Base-by-base conservation (phyloP, 1,140 invertebrate species). In the Pectinophora gossypiella region DNA sequence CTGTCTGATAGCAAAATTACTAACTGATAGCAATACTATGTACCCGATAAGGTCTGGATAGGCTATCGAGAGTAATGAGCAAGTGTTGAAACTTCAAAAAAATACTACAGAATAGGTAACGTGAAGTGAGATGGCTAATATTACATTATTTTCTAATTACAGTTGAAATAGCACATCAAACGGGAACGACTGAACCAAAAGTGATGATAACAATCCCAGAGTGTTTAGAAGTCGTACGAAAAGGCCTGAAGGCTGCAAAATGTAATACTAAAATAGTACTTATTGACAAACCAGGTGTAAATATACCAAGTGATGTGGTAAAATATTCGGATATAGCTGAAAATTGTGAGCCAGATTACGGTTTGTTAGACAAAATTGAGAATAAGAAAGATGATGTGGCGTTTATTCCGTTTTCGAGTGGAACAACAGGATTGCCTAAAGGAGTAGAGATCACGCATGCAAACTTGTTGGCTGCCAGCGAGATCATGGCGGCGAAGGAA, bases 371-470 rank as follows among this genome's bases (percentile, higher is more conserved):
- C 42, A 84, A 73, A 68, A 56, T 85, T 19, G 68, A 68, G 9
- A 76, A 57, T 27, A 81, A 74, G 9, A 46, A 61, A 0, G 77
- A 91, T 19, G 89, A 92, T 57, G 21, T 90, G 1, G 90, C 89
- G 1, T 54, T 91, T 16, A 77, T 94, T 52, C 93, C 93, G 0
- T 94, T 93, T 71, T 94, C 95, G 0, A 97, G 95, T 83, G 96
- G 96, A 3, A 97, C 96, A 0, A 98, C 96, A 21, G 96, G 96
- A 43, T 73, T 95, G 45, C 96, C 97, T 0, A 98, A 98, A 88
- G 96, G 96, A 10, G 97, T 97, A 0, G 94, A 96, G 89, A 86
- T 98, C 15, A 94, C 95, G 0, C 94, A 97, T 69, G 85, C 73
- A 36, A 96, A 96, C 87, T 68, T 97, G 2, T 82, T 95, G 6